Conservation (phyloP, 2,797 vertebrate species). For the Tenualosa thibaudeaui region DNA sequence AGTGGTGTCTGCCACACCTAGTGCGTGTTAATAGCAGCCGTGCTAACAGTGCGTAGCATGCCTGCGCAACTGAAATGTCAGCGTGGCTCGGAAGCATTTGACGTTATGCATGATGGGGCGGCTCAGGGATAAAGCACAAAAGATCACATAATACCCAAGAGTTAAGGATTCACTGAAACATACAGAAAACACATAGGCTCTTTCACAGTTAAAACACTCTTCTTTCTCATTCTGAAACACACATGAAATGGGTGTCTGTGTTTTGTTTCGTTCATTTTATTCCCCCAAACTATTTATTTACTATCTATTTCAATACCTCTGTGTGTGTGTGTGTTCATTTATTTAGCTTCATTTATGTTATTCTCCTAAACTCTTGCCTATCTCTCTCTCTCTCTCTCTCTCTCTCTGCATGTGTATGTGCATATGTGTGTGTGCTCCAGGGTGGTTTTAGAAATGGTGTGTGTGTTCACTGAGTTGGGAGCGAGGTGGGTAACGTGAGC, state of each 20-base stretch:
- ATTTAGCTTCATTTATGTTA: not conserved
- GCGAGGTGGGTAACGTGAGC: conserved; percentile 57
- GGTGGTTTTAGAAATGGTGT: no score
- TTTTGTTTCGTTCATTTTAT: no score
- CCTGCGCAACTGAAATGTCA: not conserved
- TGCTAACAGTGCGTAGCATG: not conserved
- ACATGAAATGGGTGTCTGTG: no score
- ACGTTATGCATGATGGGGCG: not conserved
- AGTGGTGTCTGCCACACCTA: not conserved
- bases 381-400: not conserved
- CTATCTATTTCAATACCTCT: not conserved
- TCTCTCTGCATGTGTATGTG: not conserved
- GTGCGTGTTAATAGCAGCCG: not conserved
- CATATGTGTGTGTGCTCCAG: not conserved
- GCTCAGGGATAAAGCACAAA: not conserved
- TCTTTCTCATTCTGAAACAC: no score
- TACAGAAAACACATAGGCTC: not conserved
- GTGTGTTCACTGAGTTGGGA: conserved; percentile 33
- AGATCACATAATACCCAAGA: not conserved
- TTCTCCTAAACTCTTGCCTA: no score
- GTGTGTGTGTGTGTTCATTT: not conserved
- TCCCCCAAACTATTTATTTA: not conserved
- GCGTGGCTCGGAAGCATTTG: not conserved
- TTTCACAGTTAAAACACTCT: no score
- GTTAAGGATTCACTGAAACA: not conserved